Base-by-base conservation (phyloP, 2,888 invertebrate species). In the Alitta virens region DNA sequence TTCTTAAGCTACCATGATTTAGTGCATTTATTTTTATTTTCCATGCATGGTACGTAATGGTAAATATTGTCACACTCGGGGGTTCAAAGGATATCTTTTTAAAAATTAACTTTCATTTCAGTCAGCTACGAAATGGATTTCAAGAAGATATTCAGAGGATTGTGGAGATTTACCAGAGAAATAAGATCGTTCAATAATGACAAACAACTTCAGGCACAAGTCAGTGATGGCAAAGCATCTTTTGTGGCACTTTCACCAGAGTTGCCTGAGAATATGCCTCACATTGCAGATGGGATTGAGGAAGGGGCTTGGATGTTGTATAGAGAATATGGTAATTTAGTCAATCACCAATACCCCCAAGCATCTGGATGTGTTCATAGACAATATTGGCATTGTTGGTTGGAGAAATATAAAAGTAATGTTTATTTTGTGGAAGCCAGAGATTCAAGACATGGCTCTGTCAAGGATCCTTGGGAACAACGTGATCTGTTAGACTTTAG, bases 201-300 rank as follows among this genome's bases (percentile, higher is more conserved):
- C 21, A n/a, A 56, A 9, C 42, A 40, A 2, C 56, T 56, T 23
- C 18, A 40, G 16, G 56, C 40, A n/a, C 33, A 40, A 21, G 40
- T 56, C 21, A 23, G 2, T 40, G 42, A 42, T 21, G 56, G 56
- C 21, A 33, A 40, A 38, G 56, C 56, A 16, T 56, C 56, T 3
- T 56, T 56, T 25, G 9, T 56, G 9, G 46, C 3, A 18, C 7
- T 21, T 12, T 12, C n/a, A 12, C 3, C 46, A 16, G 46, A 46
- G 7, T 16, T 21, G 5, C 18, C 46, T 12, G 40, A 40, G 16
- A 40, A 9, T 9, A 16, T 40, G 9, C 9, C 40, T 16, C 9
- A 12, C 12, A 16, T 40, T 40, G 16, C 40, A 40, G 40, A 40
- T 9, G 16, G 40, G 16, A 16, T 12, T 12, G 21, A 21, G 5